A percentile compares a stretch with the other conserved stretches of the same genome.
Conservation (phyloP, 1,140 invertebrate species). For the Cecropterus lyciades region DNA sequence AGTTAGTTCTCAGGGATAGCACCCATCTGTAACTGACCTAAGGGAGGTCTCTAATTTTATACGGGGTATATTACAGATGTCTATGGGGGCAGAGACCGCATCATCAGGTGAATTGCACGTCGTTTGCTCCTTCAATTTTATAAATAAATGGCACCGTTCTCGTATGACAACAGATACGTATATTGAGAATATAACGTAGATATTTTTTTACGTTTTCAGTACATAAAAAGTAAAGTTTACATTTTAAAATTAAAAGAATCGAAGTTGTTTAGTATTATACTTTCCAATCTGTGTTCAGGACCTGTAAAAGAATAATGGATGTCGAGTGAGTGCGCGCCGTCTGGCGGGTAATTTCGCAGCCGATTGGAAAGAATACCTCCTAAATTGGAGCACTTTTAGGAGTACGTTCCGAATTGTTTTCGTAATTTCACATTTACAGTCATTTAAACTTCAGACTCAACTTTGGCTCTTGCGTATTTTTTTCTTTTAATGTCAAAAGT, state of each 20-base stretch:
- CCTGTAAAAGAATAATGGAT: conserved; percentile 52
- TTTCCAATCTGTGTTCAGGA: conserved; percentile 43
- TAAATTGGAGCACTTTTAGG: conserved; percentile 43
- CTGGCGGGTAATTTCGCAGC: conserved; percentile 48
- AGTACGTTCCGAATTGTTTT: conserved; percentile 3
- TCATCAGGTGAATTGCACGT: no score
- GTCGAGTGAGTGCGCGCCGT: conserved; percentile 42
- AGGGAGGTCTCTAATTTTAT: no score
- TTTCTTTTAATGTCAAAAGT: not conserved
- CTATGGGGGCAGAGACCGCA: no score
- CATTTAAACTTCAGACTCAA: not conserved
- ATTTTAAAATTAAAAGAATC: not conserved
- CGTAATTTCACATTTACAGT: not conserved
- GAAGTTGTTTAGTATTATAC: conserved; percentile 40
- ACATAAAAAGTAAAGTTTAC: not conserved
- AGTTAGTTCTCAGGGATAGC: no score
- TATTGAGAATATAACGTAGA: no score
- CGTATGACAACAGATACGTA: no score
- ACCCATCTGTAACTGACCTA: no score
- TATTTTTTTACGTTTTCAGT: no score
- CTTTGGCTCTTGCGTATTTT: no score
- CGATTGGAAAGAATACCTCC: conserved; percentile 46
- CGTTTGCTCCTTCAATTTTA: no score
- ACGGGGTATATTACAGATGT: no score
- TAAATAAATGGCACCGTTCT: no score